A percentile compares a stretch with the other conserved stretches of the same genome.
Evolutionary conservation across 1,140 invertebrate species (phyloP).

Genomic region (Drosophila simulans): DNA sequence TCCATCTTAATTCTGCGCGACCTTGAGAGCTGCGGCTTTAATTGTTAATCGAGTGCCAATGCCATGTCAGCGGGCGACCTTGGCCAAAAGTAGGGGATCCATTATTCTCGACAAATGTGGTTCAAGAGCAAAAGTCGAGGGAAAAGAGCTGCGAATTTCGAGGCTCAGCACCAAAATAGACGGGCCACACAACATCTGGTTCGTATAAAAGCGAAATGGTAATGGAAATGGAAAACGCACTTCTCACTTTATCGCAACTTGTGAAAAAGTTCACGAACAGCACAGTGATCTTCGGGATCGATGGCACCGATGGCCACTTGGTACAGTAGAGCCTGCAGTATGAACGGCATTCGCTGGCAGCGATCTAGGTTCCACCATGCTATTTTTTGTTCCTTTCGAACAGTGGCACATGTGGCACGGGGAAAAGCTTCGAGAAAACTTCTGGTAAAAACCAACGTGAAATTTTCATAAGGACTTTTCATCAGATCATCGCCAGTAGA

Average conservation of each 20-base stretch:
- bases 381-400: neutral
- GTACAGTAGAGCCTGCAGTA: slow-evolving; percentile 60
- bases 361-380: slow-evolving; percentile 29
- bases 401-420: neutral
- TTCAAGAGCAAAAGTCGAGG: slow-evolving; percentile 59
- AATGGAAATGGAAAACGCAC: slow-evolving; percentile 13
- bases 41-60: slow-evolving; percentile 53
- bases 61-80: slow-evolving; percentile 59
- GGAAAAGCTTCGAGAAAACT: neutral
- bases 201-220: slow-evolving; percentile 66
- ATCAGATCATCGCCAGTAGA: slow-evolving; percentile 30
- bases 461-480: slow-evolving; percentile 54
- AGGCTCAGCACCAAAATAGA: slow-evolving; percentile 66
- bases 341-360: slow-evolving; percentile 52
- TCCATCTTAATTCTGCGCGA: slow-evolving; percentile 25
- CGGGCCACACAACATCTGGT: slow-evolving; percentile 55
- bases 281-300: slow-evolving; percentile 54
- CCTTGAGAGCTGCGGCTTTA: slow-evolving; percentile 33
- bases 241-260: slow-evolving; percentile 27
- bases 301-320: slow-evolving; percentile 39
- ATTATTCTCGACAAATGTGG: slow-evolving; percentile 59
- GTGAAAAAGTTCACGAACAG: slow-evolving; percentile 45
- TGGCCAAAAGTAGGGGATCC: slow-evolving; percentile 54
- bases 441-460: slow-evolving; percentile 17
- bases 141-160: slow-evolving; percentile 41